phyloP scores from a whole-genome alignment of 2,888 invertebrate genomes.

The Orthonychiurus folsomi region DNA sequence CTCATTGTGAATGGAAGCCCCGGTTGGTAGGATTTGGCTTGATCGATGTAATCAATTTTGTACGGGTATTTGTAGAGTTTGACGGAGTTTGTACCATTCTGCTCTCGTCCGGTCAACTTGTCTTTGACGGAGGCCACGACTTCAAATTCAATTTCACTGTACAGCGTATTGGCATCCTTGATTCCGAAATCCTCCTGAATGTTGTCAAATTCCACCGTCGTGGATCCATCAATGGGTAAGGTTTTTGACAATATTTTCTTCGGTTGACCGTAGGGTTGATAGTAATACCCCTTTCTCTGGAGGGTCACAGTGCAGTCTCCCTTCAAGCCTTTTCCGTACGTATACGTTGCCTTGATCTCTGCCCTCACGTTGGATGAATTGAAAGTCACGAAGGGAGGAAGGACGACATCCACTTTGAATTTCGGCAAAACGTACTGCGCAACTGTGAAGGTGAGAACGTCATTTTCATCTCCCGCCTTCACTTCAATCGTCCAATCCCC shows the following conservation, averaged over 20 bases:
- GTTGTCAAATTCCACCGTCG: conserved; percentile 17
- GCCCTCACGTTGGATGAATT: conserved; percentile 66
- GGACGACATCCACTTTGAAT: conserved; percentile 69
- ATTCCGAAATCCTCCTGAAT: conserved; percentile 11
- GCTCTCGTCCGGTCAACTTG: conserved; percentile 14
- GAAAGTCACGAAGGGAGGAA: conserved; percentile 71
- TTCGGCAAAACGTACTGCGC: conserved; percentile 87
- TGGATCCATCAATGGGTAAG: conserved; percentile 5
- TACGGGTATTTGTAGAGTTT: conserved; percentile 64
- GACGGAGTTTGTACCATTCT: conserved; percentile 17
- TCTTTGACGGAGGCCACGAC: conserved; percentile 17
- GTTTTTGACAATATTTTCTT: not conserved
- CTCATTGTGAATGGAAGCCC: conserved; percentile 46
- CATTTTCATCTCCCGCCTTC: not conserved
- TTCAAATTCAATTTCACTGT: conserved; percentile 14
- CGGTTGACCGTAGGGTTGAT: not conserved
- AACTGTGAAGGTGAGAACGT: conserved; percentile 55
- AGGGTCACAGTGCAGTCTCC: conserved; percentile 10
- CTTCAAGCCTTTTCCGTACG: conserved; percentile 23
- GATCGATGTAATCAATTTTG: conserved; percentile 63
- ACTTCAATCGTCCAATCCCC: conserved; percentile 63
- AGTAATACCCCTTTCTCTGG: not conserved
- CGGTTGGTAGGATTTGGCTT: conserved; percentile 78
- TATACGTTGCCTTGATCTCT: conserved; percentile 70
- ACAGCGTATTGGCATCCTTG: not conserved